Conservation (phyloP, 2,888 invertebrate genomes). For the Stenodema calcarata region DNA sequence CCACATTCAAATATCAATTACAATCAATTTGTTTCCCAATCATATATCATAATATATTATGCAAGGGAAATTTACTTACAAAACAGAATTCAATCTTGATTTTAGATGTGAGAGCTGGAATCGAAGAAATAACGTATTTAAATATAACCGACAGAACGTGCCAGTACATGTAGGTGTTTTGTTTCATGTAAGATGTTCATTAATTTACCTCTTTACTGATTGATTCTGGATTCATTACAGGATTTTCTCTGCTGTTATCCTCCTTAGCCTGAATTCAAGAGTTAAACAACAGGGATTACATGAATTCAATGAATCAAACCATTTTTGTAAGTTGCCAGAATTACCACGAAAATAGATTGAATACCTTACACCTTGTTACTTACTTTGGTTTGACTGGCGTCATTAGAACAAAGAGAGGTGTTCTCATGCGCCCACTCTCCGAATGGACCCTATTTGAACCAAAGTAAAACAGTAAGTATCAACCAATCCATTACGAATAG, state of each 20-base stretch:
- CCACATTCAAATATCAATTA: neutral
- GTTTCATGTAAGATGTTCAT: neutral
- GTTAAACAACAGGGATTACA: too few species aligned
- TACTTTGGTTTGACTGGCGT: neutral
- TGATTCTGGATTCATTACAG: neutral
- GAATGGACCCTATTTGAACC: slow-evolving; percentile 44
- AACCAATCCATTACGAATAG: neutral
- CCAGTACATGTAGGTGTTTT: too few species aligned
- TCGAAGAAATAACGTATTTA: neutral
- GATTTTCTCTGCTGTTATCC: neutral
- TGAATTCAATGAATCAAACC: too few species aligned
- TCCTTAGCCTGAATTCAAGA: neutral
- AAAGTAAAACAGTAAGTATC: neutral
- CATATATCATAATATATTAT: neutral
- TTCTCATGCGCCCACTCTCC: slow-evolving; percentile 48
- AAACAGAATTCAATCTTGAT: slow-evolving; percentile 11
- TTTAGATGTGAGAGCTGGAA: slow-evolving; percentile 23
- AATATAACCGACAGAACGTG: neutral
- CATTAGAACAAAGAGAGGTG: neutral
- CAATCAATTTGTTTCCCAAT: too few species aligned
- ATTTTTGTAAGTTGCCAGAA: too few species aligned
- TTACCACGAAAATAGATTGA: neutral
- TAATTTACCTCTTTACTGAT: slow-evolving; percentile 4
- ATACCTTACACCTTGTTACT: neutral
- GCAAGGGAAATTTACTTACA: neutral